phyloP scores from a whole-genome alignment of 1,140 invertebrate genomes.

The Condylostylus longicornis region DNA sequence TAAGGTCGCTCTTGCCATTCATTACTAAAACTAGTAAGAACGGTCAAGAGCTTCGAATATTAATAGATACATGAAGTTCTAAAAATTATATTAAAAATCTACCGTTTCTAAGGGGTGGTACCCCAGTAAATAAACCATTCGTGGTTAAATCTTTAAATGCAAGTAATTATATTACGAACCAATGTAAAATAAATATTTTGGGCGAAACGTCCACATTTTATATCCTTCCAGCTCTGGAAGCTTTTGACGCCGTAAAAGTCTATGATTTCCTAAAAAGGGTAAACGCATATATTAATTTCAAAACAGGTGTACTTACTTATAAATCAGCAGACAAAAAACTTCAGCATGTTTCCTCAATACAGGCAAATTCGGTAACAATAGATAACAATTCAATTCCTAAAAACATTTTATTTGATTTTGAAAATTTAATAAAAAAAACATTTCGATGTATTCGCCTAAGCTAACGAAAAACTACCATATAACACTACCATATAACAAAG shows the following conservation, averaged over 20 bases:
- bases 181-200: conserved; percentile 5
- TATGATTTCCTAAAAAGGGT: conserved; percentile 3
- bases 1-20: too few species aligned
- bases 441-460: neutral
- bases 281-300: conserved; percentile 3
- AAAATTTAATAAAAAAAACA: neutral
- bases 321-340: neutral
- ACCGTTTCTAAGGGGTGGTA: neutral
- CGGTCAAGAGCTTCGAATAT: too few species aligned
- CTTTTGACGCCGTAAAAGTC: conserved; percentile 4
- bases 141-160: neutral
- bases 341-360: neutral
- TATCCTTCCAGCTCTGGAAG: neutral
- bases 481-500: conserved; percentile 1
- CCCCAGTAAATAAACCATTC: conserved; percentile 1
- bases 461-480: conserved; percentile 1
- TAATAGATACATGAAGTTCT: too few species aligned
- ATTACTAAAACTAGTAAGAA: too few species aligned
- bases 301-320: neutral
- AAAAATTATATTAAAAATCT: conserved; percentile 1
- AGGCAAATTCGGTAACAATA: conserved; percentile 1
- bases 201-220: conserved; percentile 3
- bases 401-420: neutral
- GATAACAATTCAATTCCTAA: conserved; percentile 1
- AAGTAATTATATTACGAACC: neutral